A percentile compares a stretch with the other conserved stretches of the same genome.
phyloP scores from a whole-genome alignment of 2,797 vertebrate genomes.

The Helostoma temminkii region DNA sequence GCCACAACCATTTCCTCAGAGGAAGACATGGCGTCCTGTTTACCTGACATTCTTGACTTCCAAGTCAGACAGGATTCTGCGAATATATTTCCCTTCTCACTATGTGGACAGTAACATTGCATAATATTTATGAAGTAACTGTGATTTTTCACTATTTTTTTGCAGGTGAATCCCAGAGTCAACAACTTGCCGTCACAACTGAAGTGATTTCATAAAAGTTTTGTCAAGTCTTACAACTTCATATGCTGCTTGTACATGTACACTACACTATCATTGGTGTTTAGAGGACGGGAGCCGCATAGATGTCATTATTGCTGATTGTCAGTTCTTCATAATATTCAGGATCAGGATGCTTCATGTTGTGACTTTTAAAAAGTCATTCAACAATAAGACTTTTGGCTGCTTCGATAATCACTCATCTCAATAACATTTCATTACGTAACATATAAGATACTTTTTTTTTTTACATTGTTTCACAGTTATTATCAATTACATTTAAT shows the following conservation, averaged over 20 bases:
- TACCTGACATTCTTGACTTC: conserved; percentile 69
- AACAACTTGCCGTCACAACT: conserved; percentile 39
- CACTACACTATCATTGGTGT: conserved; percentile 51
- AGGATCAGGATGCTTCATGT: conserved; percentile 7
- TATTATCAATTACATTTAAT: conserved; percentile 8
- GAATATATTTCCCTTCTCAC: conserved; percentile 37
- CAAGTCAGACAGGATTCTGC: conserved; percentile 26
- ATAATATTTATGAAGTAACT: conserved; percentile 18
- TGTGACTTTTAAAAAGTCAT: conserved; percentile 3
- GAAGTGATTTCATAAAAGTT: conserved; percentile 36
- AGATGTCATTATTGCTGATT: conserved; percentile 14
- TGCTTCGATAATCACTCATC: conserved; percentile 2
- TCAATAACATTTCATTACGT: not conserved
- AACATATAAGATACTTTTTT: not conserved
- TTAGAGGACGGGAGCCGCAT: conserved; percentile 25
- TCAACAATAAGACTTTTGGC: conserved; percentile 8
- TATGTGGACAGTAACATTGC: not conserved
- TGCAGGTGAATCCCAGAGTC: conserved; percentile 74
- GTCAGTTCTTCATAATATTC: conserved; percentile 12
- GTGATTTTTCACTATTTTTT: conserved; percentile 26
- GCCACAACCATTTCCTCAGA: conserved; percentile 75
- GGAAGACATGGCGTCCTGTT: conserved; percentile 74
- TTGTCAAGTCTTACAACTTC: conserved; percentile 39
- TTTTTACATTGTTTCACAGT: not conserved
- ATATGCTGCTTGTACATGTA: conserved; percentile 45